Percentiles rank a stretch among this genome's conserved stretches.
phyloP scores from a whole-genome alignment of 1,140 invertebrate genomes.

The Drosophila mojavensis region DNA sequence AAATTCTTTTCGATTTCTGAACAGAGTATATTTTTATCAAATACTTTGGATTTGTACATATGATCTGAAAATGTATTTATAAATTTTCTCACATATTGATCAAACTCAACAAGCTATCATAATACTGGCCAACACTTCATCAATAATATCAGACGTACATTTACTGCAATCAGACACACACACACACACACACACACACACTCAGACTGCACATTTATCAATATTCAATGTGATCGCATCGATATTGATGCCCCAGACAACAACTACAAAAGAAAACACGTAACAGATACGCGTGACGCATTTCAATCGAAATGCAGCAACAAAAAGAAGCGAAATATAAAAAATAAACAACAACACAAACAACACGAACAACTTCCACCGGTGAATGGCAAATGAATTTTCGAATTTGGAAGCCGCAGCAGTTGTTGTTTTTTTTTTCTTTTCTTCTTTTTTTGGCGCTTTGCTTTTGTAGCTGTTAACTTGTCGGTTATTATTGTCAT shows the following conservation, averaged over 20 bases:
- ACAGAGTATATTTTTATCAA: too few species aligned
- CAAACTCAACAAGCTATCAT: constrained; percentile 4
- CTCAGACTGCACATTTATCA: constrained; percentile 64
- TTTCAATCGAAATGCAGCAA: constrained; percentile 61
- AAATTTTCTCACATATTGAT: constrained; percentile 9
- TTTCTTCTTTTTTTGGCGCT: constrained; percentile 22
- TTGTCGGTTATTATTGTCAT: constrained; percentile 34
- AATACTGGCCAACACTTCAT: constrained; percentile 25
- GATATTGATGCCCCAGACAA: constrained; percentile 34
- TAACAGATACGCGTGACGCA: constrained; percentile 75
- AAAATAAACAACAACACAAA: neutral
- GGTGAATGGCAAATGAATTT: constrained; percentile 49
- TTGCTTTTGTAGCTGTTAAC: constrained; percentile 24
- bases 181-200: neutral
- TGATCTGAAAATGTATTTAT: neutral
- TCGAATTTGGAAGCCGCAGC: constrained; percentile 5
- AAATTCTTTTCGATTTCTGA: too few species aligned
- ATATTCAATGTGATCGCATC: constrained; percentile 53
- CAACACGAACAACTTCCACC: constrained; percentile 27
- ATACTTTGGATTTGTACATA: too few species aligned
- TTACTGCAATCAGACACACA: constrained; percentile 39
- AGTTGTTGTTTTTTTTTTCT: constrained; percentile 10
- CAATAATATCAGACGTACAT: constrained; percentile 31
- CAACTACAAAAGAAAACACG: constrained; percentile 47
- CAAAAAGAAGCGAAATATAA: constrained; percentile 14